Conservation (phyloP, 2,113 vertebrate species). For the Strix uralensis region DNA sequence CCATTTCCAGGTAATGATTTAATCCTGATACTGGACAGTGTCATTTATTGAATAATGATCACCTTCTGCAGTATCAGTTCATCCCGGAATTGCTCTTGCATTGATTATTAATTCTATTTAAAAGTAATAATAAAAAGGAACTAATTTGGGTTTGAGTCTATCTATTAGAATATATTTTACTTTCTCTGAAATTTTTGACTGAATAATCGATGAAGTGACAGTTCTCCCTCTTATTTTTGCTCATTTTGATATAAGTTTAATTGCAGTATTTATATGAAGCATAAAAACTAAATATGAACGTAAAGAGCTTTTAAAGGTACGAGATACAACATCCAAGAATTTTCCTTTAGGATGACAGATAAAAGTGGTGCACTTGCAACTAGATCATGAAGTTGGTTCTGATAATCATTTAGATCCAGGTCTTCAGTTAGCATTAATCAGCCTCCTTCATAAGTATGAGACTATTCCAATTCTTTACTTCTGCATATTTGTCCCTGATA, state of each 20-base stretch:
- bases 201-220: rapidly evolving
- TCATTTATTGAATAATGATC: neutral
- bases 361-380: neutral
- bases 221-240: neutral
- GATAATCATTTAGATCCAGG: neutral
- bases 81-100: neutral
- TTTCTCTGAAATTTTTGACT: neutral
- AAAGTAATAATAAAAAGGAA: neutral
- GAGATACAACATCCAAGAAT: neutral
- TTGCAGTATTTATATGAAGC: neutral
- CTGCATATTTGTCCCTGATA: neutral
- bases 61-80: neutral
- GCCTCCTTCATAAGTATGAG: neutral
- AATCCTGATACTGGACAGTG: neutral
- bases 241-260: neutral
- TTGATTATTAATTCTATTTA: neutral
- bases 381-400: neutral
- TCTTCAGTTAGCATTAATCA: neutral
- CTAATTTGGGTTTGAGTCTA: neutral
- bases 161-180: neutral
- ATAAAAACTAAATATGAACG: neutral
- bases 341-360: neutral
- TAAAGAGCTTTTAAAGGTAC: neutral
- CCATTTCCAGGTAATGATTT: neutral
- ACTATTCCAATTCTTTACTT: neutral